Evolutionary conservation across 2,797 vertebrate species (phyloP).

Genomic region (Coregonus suidteri): DNA sequence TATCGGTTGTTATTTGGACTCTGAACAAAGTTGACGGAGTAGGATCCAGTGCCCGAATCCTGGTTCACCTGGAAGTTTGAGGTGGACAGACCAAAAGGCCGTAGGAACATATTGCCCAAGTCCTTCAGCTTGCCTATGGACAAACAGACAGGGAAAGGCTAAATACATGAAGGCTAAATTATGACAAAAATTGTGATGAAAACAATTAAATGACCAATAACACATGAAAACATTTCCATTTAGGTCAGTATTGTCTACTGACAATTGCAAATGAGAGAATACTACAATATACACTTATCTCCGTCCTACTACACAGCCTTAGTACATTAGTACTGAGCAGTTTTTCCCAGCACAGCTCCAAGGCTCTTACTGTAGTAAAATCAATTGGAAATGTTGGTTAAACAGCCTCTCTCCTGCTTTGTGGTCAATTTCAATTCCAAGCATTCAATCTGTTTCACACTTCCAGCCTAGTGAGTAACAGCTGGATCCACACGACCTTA

Average conservation of each 20-base stretch:
- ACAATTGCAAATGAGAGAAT: not conserved
- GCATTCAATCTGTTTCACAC: not conserved
- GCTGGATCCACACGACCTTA: not conserved
- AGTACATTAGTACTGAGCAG: not conserved
- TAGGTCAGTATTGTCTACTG: not conserved
- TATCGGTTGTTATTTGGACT: constrained; percentile 80
- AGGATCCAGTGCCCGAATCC: constrained; percentile 86
- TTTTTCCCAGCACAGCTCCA: not conserved
- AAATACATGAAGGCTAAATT: constrained; percentile 1
- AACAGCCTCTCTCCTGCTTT: constrained; percentile 16
- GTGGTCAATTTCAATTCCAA: not conserved
- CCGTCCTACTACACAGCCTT: not conserved
- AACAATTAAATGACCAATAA: not conserved
- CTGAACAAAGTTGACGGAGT: constrained; percentile 95
- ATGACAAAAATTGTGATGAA: not conserved
- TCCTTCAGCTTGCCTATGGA: constrained; percentile 92
- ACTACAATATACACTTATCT: not conserved
- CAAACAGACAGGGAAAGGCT: constrained; percentile 13
- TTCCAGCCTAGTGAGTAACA: not conserved
- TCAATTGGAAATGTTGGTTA: not conserved
- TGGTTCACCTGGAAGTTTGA: constrained; percentile 96
- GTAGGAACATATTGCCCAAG: constrained; percentile 92
- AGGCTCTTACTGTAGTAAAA: no score
- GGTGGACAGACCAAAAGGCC: constrained; percentile 96
- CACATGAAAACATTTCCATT: not conserved